Evolutionary conservation across 2,888 invertebrate species (phyloP).

Genomic region (Habroteleia sp.): DNA sequence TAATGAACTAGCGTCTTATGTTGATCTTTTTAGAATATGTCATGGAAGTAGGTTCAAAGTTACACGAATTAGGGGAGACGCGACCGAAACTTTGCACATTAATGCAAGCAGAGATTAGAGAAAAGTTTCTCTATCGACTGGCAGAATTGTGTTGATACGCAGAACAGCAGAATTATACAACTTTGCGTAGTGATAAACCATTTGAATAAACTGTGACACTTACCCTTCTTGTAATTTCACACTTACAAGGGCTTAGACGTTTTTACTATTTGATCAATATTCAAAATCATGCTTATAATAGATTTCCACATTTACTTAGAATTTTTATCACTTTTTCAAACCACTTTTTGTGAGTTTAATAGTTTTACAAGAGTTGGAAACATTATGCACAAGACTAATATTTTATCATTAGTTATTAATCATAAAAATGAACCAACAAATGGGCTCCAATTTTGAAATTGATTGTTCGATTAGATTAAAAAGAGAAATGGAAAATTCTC

Average conservation of each 20-base stretch:
- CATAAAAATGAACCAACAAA: too few relatives aligned
- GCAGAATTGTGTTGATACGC: slow-evolving; percentile 53
- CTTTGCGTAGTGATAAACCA: slow-evolving; percentile 24
- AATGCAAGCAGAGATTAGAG: slow-evolving; percentile 59
- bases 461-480: too few relatives aligned
- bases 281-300: too few relatives aligned
- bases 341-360: too few relatives aligned
- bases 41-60: slow-evolving; percentile 60
- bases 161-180: slow-evolving; percentile 48
- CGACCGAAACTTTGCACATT: slow-evolving; percentile 48
- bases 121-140: slow-evolving; percentile 60
- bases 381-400: too few relatives aligned
- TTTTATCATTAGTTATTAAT: too few relatives aligned
- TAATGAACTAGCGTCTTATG: slow-evolving; percentile 52
- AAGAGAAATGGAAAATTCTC: slow-evolving; percentile 46
- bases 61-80: slow-evolving; percentile 57
- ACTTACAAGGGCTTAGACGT: slow-evolving; percentile 3
- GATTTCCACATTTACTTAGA: too few relatives aligned
- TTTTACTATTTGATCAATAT: too few relatives aligned
- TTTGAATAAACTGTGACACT: slow-evolving; percentile 39
- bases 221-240: slow-evolving; percentile 7
- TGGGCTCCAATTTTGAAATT: too few relatives aligned
- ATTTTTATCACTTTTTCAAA: too few relatives aligned
- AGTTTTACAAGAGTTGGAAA: too few relatives aligned
- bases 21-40: slow-evolving; percentile 60